Percentiles rank a stretch among this genome's conserved stretches.
These are phyloP conservation scores for Dendrolimus houi DNA, from an alignment of 2,888 invertebrate genomes.

Conservation along the genomic window DNA sequence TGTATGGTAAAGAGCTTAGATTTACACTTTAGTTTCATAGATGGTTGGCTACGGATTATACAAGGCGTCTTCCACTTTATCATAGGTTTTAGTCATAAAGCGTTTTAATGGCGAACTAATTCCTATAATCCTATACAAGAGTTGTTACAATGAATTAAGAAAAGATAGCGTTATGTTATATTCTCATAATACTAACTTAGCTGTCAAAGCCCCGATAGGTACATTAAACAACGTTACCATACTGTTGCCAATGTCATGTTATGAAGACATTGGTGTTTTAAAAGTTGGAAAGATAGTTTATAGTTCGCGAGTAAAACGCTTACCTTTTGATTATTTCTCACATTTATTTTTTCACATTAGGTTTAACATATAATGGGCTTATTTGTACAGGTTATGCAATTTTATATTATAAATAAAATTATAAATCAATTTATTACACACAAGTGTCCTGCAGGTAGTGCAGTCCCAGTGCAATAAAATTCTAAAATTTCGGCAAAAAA, in stretches of 20 bases:
- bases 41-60: conserved; percentile 75
- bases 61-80: conserved; percentile 65
- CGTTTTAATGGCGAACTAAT: background rate
- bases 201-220: too few species aligned
- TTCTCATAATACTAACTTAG: too few species aligned
- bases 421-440: conserved; percentile 23
- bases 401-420: conserved; percentile 20
- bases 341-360: background rate
- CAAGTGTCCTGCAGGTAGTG: conserved; percentile 40
- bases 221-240: too few species aligned
- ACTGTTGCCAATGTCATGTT: too few species aligned
- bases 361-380: conserved; percentile 11
- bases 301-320: too few species aligned
- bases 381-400: conserved; percentile 34
- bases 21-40: conserved; percentile 44
- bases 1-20: conserved; percentile 46
- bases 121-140: too few species aligned
- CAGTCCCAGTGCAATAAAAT: conserved; percentile 67
- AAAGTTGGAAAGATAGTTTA: too few species aligned
- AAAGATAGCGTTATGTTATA: too few species aligned
- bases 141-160: too few species aligned
- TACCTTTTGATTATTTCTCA: background rate
- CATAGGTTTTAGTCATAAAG: conserved; percentile 23
- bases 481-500: conserved; percentile 42
- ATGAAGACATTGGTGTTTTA: too few species aligned